Evolutionary conservation across 2,888 invertebrate species (phyloP).

Genomic region (Drosophila limbata): DNA sequence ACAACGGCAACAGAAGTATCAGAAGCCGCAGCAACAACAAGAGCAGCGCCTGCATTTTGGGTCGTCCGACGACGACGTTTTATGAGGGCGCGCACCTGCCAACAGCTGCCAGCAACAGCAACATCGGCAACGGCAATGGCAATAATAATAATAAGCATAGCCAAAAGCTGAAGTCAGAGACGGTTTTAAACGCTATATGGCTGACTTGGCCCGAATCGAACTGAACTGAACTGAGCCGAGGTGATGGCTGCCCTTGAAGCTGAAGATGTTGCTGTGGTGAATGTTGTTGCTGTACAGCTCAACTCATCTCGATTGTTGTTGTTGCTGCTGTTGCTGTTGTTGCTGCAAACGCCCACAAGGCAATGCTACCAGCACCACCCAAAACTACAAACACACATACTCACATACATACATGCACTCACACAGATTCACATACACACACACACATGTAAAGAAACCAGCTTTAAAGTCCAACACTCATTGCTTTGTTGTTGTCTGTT

Average conservation of each 20-base stretch:
- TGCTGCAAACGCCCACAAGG: conserved; percentile 65
- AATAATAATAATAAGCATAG: conserved; percentile 70
- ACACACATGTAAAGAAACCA: conserved; percentile 55
- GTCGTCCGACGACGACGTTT: conserved; percentile 51
- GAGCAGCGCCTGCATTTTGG: conserved; percentile 57
- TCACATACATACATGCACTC: conserved; percentile 3
- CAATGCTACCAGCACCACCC: conserved; percentile 69
- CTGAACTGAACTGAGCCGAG: conserved; percentile 24
- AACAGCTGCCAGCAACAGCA: conserved; percentile 67
- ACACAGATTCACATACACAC: conserved; percentile 11
- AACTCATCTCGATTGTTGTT: conserved; percentile 19
- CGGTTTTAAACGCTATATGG: conserved; percentile 40
- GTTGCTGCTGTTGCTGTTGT: conserved; percentile 16
- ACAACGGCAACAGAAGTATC: conserved; percentile 1
- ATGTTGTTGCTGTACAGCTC: conserved; percentile 33
- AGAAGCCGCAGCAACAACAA: conserved; percentile 5
- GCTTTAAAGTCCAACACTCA: conserved; percentile 58
- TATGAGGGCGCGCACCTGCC: conserved; percentile 81
- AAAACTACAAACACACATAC: conserved; percentile 36
- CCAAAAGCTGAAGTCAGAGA: conserved; percentile 72
- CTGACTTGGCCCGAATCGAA: conserved; percentile 52
- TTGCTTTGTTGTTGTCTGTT: conserved; percentile 57
- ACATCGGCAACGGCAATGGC: conserved; percentile 25
- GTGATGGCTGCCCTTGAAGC: conserved; percentile 68
- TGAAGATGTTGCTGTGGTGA: conserved; percentile 46